Evolutionary conservation across 2,888 invertebrate genomes (phyloP).

Genomic region (Boloria euphrosyne): DNA sequence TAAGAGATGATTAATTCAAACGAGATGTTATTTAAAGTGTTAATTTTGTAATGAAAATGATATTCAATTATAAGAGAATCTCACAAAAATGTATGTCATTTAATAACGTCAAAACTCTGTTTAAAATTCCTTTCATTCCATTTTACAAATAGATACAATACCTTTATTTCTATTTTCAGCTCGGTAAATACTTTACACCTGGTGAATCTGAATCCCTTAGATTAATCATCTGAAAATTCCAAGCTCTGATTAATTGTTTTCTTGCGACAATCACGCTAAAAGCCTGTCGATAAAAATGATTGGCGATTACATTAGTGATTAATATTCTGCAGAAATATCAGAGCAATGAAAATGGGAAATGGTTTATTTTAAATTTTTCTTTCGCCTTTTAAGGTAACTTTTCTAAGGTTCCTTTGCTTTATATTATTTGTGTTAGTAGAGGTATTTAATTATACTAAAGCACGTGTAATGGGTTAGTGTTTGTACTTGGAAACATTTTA

Average conservation of each 20-base stretch:
- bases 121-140: too few species aligned
- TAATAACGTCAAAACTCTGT: neutral
- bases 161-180: conserved; percentile 11
- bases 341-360: neutral
- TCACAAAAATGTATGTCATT: too few species aligned
- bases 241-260: conserved; percentile 36
- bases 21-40: too few species aligned
- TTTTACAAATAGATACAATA: neutral
- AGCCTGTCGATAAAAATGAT: conserved; percentile 36
- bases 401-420: too few species aligned
- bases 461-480: too few species aligned
- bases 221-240: conserved; percentile 32
- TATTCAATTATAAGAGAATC: too few species aligned
- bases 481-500: too few species aligned
- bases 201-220: conserved; percentile 18
- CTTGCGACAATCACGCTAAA: conserved; percentile 34
- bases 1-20: too few species aligned
- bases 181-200: conserved; percentile 18
- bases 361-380: neutral
- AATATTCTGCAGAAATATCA: conserved; percentile 7
- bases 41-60: too few species aligned
- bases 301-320: conserved; percentile 15
- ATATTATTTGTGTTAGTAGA: too few species aligned
- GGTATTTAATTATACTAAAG: too few species aligned
- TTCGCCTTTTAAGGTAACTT: neutral